phyloP scores from a whole-genome alignment of 2,113 vertebrate species.

The Chaetorhynchus papuensis region DNA sequence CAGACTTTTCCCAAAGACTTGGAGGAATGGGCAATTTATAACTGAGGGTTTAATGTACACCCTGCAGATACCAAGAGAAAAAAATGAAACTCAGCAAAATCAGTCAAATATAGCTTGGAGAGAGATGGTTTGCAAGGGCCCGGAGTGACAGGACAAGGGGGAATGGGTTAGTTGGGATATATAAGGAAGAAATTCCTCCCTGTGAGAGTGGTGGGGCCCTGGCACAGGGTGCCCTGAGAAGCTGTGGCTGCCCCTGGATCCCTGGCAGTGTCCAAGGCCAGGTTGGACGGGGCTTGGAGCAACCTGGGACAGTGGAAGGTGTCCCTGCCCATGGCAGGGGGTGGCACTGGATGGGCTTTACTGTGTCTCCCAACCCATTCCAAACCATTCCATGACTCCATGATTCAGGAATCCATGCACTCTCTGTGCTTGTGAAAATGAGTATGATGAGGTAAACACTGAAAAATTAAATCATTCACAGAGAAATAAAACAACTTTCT shows the following conservation, averaged over 20 bases:
- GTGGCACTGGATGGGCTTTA: rapidly evolving
- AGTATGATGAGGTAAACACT: not conserved
- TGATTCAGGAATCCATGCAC: not conserved
- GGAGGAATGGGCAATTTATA: not conserved
- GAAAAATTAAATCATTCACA: not conserved
- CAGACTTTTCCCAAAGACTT: not conserved
- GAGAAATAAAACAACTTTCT: not conserved
- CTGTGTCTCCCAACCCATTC: rapidly evolving
- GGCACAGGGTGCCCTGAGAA: not conserved
- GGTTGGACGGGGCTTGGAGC: rapidly evolving
- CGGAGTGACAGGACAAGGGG: rapidly evolving
- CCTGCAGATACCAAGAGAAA: not conserved
- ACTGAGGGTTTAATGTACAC: not conserved
- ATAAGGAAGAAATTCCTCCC: rapidly evolving
- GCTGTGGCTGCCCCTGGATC: not conserved
- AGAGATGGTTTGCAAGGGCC: no score
- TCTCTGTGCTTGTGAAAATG: not conserved
- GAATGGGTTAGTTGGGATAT: rapidly evolving
- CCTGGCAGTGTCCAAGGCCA: not conserved
- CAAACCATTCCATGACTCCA: rapidly evolving
- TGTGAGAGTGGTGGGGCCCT: rapidly evolving
- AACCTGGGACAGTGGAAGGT: rapidly evolving
- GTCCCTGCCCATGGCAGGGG: not conserved
- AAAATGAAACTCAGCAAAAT: not conserved
- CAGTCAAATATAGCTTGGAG: not conserved